Conservation (phyloP, 53 echinoderm and acorn worm species). For the Echinarachnius parma region DNA sequence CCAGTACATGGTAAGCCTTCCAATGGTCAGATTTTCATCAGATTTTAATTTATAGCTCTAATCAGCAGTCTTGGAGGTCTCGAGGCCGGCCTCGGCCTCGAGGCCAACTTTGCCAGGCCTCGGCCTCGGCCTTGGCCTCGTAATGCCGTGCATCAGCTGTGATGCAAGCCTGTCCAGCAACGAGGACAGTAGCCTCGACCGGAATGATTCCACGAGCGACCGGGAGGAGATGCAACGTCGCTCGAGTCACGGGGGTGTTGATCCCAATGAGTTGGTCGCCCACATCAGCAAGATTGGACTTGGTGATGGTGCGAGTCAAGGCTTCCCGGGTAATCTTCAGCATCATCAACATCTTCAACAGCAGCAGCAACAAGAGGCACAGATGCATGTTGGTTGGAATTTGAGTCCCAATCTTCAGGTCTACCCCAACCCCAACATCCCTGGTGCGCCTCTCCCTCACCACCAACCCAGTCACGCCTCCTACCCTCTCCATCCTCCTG, state of each 20-base stretch:
- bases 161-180: conserved; percentile 68
- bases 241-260: conserved; percentile 4
- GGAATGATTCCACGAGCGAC: too few species aligned
- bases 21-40: conserved; percentile 10
- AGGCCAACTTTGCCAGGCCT: too few species aligned
- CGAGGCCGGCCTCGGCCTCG: conserved; percentile 65
- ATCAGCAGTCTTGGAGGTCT: conserved; percentile 61
- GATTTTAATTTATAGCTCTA: too few species aligned
- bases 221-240: background rate
- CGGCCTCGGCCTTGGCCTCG: too few species aligned
- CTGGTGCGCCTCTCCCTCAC: too few species aligned
- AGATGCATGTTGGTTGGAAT: conserved; percentile 35
- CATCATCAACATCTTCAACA: background rate
- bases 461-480: background rate
- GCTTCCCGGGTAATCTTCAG: conserved; percentile 3
- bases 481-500: conserved; percentile 40
- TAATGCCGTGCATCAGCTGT: conserved; percentile 48
- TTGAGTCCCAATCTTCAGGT: conserved; percentile 31
- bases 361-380: conserved; percentile 8
- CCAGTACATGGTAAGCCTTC: background rate
- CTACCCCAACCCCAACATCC: conserved; percentile 2
- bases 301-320: too few species aligned
- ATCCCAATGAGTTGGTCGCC: conserved; percentile 33
- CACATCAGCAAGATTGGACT: conserved; percentile 33
- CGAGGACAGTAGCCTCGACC: conserved; percentile 44